Evolutionary conservation across 2,113 vertebrate species (phyloP).

Genomic region (Scomber scombrus): DNA sequence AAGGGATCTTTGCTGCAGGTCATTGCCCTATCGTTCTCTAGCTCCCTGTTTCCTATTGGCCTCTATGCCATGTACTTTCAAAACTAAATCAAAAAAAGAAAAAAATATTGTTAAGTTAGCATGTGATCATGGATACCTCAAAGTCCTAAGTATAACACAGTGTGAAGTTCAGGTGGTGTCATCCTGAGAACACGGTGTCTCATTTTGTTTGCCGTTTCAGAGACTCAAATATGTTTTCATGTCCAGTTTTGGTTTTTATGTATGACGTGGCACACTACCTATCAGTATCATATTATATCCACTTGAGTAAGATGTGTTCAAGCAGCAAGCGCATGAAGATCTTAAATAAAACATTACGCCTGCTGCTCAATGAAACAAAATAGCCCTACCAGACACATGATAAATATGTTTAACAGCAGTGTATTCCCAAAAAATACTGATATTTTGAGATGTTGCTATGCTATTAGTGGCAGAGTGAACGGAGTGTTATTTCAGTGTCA

Average conservation of each 20-base stretch:
- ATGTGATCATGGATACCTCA: constrained; percentile 1
- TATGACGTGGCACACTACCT: neutral
- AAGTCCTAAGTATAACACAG: neutral
- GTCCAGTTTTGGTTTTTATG: neutral
- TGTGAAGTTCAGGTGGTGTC: constrained; percentile 12
- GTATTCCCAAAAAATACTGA: constrained; percentile 31
- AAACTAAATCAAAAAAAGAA: too few species aligned
- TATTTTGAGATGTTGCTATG: constrained; percentile 75
- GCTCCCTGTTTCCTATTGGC: too few species aligned
- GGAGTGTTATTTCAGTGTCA: constrained; percentile 36
- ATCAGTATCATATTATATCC: constrained; percentile 13
- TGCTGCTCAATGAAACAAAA: constrained; percentile 46
- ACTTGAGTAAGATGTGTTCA: neutral
- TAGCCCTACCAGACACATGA: constrained; percentile 44
- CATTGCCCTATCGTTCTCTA: too few species aligned
- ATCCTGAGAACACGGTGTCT: neutral
- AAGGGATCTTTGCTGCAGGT: too few species aligned
- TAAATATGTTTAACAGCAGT: constrained; percentile 8
- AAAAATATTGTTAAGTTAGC: too few species aligned
- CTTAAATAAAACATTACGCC: constrained; percentile 23
- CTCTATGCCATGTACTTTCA: too few species aligned
- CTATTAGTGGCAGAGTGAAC: constrained; percentile 37
- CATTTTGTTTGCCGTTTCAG: neutral
- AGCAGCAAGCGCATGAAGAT: neutral
- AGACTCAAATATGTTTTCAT: neutral